These are phyloP conservation scores for Tragelaphus scriptus DNA, from an alignment of 2,113 vertebrate genomes.

Conservation along the genomic window DNA sequence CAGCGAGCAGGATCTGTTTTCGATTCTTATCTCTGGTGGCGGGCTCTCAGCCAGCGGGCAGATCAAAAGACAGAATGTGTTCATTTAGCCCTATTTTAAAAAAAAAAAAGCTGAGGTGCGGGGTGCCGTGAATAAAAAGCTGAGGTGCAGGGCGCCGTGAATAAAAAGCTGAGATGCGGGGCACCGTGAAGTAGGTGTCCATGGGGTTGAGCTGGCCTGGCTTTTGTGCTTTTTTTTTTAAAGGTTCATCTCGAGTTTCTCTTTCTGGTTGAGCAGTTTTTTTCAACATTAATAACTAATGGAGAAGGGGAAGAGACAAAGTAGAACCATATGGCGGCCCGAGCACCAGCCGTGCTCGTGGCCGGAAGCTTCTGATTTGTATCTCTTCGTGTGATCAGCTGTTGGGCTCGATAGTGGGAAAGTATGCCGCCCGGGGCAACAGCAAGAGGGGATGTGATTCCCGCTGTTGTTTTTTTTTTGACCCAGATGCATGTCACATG, in stretches of 20 bases:
- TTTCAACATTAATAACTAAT: conserved; percentile 61
- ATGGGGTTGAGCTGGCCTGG: background rate
- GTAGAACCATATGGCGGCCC: conserved; percentile 67
- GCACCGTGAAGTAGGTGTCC: conserved; percentile 41
- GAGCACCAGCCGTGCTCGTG: background rate
- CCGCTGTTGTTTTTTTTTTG: background rate
- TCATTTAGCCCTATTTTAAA: background rate
- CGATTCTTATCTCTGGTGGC: conserved; percentile 12
- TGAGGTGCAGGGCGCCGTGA: too few species aligned
- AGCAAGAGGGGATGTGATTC: background rate
- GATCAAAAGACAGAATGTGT: conserved; percentile 36
- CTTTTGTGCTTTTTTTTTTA: conserved; percentile 43
- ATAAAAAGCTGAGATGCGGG: background rate
- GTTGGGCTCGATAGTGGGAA: background rate
- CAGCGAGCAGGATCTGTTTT: background rate
- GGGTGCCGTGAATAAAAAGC: too few species aligned
- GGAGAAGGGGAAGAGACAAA: conserved; percentile 71
- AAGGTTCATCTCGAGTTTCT: conserved; percentile 59
- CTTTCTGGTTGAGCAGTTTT: conserved; percentile 64
- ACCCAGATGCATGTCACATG: background rate
- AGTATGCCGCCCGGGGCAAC: background rate
- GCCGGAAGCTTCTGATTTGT: conserved; percentile 58
- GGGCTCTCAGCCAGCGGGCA: conserved; percentile 55
- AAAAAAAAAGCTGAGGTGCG: background rate
- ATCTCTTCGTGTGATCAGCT: conserved; percentile 62